Conservation (phyloP, 2,113 vertebrate species). For the Taurulus bubalis region DNA sequence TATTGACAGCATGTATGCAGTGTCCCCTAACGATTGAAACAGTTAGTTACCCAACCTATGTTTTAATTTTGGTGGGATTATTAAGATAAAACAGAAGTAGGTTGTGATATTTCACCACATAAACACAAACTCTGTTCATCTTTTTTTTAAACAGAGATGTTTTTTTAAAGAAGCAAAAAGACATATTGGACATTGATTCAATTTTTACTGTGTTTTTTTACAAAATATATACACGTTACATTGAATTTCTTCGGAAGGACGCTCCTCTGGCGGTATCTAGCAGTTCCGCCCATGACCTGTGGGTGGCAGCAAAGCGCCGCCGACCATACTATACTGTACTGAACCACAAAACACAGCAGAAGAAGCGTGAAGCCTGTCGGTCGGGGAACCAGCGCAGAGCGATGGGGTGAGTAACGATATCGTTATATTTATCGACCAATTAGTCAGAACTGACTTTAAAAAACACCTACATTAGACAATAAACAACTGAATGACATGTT, state of each 20-base stretch:
- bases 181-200: background rate
- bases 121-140: background rate
- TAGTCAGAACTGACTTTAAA: rapidly evolving
- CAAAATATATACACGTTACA: background rate
- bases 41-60: background rate
- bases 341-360: background rate
- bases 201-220: background rate
- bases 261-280: too few species aligned
- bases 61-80: too few species aligned
- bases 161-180: background rate
- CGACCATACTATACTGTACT: rapidly evolving
- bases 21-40: background rate
- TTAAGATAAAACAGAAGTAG: too few species aligned
- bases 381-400: slow-evolving; percentile 1
- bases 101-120: background rate
- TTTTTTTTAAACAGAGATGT: background rate
- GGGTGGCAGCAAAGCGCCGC: slow-evolving; percentile 30
- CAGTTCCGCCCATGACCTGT: background rate
- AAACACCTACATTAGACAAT: background rate
- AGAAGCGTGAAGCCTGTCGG: slow-evolving; percentile 17
- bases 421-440: background rate
- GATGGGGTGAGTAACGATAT: slow-evolving; percentile 64
- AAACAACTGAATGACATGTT: rapidly evolving
- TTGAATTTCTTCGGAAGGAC: background rate
- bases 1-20: background rate